Evolutionary conservation across 1,140 invertebrate genomes (phyloP).

Genomic region (Eufriesea mexicana): DNA sequence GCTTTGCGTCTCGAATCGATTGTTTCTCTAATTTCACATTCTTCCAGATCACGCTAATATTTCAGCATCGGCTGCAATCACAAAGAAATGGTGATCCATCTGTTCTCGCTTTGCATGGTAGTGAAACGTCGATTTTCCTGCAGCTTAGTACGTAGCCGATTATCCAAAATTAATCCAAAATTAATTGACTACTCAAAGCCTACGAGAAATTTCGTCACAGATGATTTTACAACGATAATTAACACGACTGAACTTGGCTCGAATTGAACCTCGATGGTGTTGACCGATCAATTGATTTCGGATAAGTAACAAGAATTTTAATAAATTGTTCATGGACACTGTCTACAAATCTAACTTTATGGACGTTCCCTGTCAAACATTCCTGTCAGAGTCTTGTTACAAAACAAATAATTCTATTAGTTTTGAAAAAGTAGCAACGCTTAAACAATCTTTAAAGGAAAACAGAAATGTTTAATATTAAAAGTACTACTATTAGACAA

Average conservation of each 20-base stretch:
- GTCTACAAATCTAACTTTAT: no score
- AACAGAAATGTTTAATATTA: no score
- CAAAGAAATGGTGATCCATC: not conserved
- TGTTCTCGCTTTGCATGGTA: constrained; percentile 42
- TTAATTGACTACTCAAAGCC: not conserved
- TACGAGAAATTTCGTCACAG: no score
- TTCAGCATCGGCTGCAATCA: not conserved
- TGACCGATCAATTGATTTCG: not conserved
- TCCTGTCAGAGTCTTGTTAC: no score
- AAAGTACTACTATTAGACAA: no score
- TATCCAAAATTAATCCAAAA: not conserved
- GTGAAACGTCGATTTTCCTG: constrained; percentile 1
- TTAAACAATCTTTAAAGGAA: no score
- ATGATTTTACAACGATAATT: not conserved
- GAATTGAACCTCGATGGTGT: not conserved
- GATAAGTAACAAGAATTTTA: not conserved
- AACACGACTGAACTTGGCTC: no score
- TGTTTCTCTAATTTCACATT: constrained; percentile 16
- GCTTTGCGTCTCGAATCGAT: not conserved
- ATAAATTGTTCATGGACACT: not conserved
- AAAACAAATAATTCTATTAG: no score
- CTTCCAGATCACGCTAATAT: not conserved
- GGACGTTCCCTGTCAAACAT: no score
- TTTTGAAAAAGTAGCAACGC: no score
- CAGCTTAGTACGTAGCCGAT: not conserved